Conservation (phyloP, 2,797 vertebrate genomes). For the Karalla daura region DNA sequence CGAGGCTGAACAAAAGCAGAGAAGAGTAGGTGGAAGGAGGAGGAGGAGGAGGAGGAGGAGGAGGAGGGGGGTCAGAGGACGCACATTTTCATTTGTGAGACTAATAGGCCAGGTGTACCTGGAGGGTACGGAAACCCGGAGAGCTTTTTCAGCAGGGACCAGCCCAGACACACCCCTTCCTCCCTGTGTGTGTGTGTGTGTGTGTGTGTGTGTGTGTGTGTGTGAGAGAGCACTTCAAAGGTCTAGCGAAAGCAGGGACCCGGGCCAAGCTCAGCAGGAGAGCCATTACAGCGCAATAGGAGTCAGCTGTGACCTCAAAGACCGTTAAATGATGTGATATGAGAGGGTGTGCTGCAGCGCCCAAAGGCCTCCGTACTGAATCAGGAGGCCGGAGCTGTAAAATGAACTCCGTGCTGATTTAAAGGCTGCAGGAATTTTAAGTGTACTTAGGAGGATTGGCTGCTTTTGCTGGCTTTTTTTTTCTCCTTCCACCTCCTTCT, state of each 20-base stretch:
- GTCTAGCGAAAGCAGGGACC: constrained; percentile 49
- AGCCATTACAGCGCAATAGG: constrained; percentile 70
- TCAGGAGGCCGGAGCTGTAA: constrained; percentile 59
- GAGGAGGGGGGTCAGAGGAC: constrained; percentile 81
- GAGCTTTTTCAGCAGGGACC: constrained; percentile 39
- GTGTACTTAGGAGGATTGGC: constrained; percentile 17
- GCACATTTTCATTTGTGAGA: constrained; percentile 71
- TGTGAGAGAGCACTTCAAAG: constrained; percentile 71
- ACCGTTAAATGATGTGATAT: constrained; percentile 69
- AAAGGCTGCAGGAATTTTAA: constrained; percentile 62
- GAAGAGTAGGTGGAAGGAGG: no score
- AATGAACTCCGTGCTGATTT: constrained; percentile 67
- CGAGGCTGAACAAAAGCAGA: constrained; percentile 68
- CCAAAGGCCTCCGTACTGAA: constrained; percentile 41
- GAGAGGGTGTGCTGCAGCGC: constrained; percentile 60
- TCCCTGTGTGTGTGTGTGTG: constrained; percentile 27
- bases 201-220: constrained; percentile 28
- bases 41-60: no score
- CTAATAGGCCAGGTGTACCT: constrained; percentile 80
- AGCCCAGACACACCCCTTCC: constrained; percentile 56
- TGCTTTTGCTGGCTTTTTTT: constrained; percentile 2
- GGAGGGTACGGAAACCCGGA: constrained; percentile 49
- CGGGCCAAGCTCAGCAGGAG: constrained; percentile 63
- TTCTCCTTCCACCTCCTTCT: neutral
- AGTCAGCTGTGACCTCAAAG: constrained; percentile 76